A percentile compares a stretch with the other conserved stretches of the same genome.
These are phyloP conservation scores for Orchesella cincta DNA, from an alignment of 1,140 invertebrate genomes.

Conservation along the genomic window DNA sequence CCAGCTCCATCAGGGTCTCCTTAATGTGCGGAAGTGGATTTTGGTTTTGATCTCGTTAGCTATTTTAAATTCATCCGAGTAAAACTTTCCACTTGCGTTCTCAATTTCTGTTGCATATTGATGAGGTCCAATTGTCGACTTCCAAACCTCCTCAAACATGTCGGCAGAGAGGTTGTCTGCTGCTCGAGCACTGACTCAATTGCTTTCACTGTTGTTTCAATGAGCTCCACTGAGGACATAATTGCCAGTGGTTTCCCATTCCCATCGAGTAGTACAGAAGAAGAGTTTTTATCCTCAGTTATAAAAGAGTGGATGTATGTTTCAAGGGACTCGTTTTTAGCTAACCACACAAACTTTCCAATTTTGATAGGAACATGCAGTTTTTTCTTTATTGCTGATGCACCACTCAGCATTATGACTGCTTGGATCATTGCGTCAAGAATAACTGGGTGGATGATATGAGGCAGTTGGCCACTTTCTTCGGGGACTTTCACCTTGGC, in stretches of 20 bases:
- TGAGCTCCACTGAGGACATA: not conserved
- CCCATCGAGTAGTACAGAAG: too few relatives aligned
- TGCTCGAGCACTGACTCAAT: not conserved
- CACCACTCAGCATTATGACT: too few relatives aligned
- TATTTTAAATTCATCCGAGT: too few relatives aligned
- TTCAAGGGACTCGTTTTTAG: too few relatives aligned
- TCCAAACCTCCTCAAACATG: not conserved
- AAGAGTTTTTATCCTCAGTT: too few relatives aligned
- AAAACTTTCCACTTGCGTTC: too few relatives aligned
- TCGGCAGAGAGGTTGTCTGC: not conserved
- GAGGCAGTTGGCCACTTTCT: slow-evolving; percentile 1
- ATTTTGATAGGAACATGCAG: slow-evolving; percentile 35
- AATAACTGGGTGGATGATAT: slow-evolving; percentile 31
- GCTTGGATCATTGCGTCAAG: slow-evolving; percentile 42
- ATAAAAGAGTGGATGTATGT: not conserved
- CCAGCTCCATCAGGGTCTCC: too few relatives aligned
- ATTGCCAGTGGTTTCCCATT: too few relatives aligned
- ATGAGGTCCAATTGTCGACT: not conserved
- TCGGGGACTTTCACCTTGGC: slow-evolving; percentile 17
- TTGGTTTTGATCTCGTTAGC: too few relatives aligned
- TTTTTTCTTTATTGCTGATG: not conserved
- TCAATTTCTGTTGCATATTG: too few relatives aligned
- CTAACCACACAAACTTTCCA: slow-evolving; percentile 37
- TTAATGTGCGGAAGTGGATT: too few relatives aligned
- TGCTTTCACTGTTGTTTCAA: not conserved